phyloP scores from a whole-genome alignment of 2,888 invertebrate genomes.

The Leptopilina drosophilae region DNA sequence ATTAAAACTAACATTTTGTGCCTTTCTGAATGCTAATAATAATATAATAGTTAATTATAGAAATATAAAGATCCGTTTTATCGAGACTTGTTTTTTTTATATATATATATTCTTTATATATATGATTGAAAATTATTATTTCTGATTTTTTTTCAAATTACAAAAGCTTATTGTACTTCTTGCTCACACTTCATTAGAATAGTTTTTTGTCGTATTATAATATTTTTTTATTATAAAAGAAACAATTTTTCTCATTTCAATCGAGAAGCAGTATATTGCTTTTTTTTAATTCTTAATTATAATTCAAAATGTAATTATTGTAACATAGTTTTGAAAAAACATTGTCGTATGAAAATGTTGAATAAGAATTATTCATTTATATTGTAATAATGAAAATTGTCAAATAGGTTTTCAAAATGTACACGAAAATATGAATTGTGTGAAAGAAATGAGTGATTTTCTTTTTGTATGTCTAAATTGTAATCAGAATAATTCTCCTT shows the following conservation, averaged over 20 bases:
- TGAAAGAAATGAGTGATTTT: conserved; percentile 11
- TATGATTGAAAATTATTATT: background rate
- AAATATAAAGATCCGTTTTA: too few species aligned
- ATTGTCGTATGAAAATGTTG: background rate
- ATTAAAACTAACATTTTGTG: background rate
- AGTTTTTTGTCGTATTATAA: background rate
- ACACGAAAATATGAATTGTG: background rate
- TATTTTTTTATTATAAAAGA: background rate
- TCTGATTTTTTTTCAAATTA: background rate
- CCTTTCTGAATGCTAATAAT: background rate
- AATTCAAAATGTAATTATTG: background rate
- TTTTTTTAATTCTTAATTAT: background rate
- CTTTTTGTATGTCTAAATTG: background rate
- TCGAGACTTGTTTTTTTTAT: too few species aligned
- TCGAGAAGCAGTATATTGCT: background rate
- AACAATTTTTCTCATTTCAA: background rate
- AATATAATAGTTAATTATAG: too few species aligned
- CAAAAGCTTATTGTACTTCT: background rate
- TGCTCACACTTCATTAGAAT: background rate
- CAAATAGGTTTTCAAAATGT: background rate
- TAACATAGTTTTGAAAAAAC: conserved; percentile 9
- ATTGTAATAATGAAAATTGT: conserved; percentile 5
- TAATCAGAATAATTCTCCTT: background rate
- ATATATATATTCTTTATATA: too few species aligned
- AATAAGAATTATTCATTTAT: background rate